Base-by-base conservation (phyloP, 2,113 vertebrate genomes). In the Paratilapia polleni region DNA sequence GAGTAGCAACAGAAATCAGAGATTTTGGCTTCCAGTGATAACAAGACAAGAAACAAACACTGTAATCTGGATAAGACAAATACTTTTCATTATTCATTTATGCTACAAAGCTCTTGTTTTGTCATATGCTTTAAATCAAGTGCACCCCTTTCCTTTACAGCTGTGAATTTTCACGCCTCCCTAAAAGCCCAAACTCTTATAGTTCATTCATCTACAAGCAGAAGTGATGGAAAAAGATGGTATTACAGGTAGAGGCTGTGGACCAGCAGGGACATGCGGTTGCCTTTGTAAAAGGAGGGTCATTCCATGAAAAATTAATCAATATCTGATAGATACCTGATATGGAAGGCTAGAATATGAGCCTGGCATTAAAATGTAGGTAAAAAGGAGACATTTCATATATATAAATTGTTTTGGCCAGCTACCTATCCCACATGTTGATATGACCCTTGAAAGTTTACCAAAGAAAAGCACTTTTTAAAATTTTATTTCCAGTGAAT, bases 401-500 rank as follows among this genome's bases (percentile, higher is more conserved):
- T 26, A n/a, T 17, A n/a, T 43, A 38, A 47, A 8, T 47, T 68
- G 38, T 24, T 47, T 47, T 47, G 43, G 13, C 13, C 13, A 47
- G 43, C 43, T 13, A 5, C 13, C 43, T 17, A 47, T 22, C 41
- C 24, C 41, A 68, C 64, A 4, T 47, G 8, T 26, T 47, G 41
- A 43, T 43, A 43, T 4, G 34, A 41, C 20, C 20, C 38, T 41
- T 15, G 62, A 31, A 31, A 41, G 62, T 64, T 64, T 41, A 22
- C 62, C 14, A 0, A 64, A 64, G 41, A 64, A 31, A 31, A 31
- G 28, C 28, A 31, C 28, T 31, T 31, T 31, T 31, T 31, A 31
- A 31, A n/a, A n/a, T n/a, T n/a, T n/a, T n/a, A n/a, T 38, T 0
- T 20, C 20, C 0, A 0, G 34, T 63, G 61, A 63, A 63, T 38